A percentile compares a stretch with the other conserved stretches of the same genome.
Evolutionary conservation across 1,140 invertebrate genomes (phyloP).

Genomic region (Conopomorpha cramerella): DNA sequence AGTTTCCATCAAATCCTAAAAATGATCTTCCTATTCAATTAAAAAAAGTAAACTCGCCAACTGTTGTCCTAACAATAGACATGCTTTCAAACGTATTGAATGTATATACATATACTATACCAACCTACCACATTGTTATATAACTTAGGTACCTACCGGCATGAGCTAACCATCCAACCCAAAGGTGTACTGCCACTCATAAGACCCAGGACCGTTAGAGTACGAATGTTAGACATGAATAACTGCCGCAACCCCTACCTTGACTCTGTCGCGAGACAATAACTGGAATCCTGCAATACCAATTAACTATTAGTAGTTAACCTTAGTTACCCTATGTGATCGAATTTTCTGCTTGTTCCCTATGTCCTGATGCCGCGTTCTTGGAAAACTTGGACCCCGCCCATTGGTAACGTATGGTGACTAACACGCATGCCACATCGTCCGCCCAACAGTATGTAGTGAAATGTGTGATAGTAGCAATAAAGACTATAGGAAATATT

Average conservation of each 20-base stretch:
- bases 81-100: too few species aligned
- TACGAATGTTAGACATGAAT: too few species aligned
- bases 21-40: too few species aligned
- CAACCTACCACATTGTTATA: too few species aligned
- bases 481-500: conserved; percentile 99
- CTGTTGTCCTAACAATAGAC: too few species aligned
- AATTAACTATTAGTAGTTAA: neutral
- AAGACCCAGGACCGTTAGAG: too few species aligned
- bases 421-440: conserved; percentile 35
- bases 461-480: conserved; percentile 98
- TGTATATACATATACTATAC: too few species aligned
- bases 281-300: neutral
- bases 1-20: too few species aligned
- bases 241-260: conserved; percentile 39
- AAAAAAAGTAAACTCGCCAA: too few species aligned
- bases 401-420: conserved; percentile 46
- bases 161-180: conserved; percentile 16
- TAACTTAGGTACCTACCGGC: too few species aligned
- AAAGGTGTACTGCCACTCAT: conserved; percentile 27
- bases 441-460: conserved; percentile 87
- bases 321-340: conserved; percentile 17
- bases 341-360: conserved; percentile 48
- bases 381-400: conserved; percentile 24
- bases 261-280: conserved; percentile 32
- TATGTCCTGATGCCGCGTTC: conserved; percentile 45